Base-by-base conservation (phyloP, 30 jellyfish, hydroid and myxozoan genomes). In the Pseudorhiza aurosa region DNA sequence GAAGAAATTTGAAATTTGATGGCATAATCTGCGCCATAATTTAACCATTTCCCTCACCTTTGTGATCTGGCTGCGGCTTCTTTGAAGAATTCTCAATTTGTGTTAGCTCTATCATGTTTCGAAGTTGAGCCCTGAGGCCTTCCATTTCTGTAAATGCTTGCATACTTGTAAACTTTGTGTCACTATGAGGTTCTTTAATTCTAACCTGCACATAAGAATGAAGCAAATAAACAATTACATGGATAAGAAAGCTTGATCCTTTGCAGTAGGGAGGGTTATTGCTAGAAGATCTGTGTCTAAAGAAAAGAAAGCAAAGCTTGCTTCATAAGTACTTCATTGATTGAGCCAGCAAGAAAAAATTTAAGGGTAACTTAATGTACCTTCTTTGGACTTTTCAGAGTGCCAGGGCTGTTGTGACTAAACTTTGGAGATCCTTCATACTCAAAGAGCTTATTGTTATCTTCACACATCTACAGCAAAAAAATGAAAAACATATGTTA, bases 91-190 rank as follows among this genome's bases (percentile, higher is more conserved):
- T 60, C 32, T 76, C 79, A 58, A 18, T 47, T 29, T 78, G 80
- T 24, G 81, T 49, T 65, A 64, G 27, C 18, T 58, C 83, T 33
- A 80, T 65, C 77, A 84, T 55, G 50, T 62, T 56, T 57, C 68
- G 58, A 18, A 85, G 96, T 44, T 85, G 96, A 10, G 83, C n/a
- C 21, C 96, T 58, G 27, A 85, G 69, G 58, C 77, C 77, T 53
- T 85, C 96, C 65, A 85, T 68, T 40, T 85, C 90, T 33, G 78
- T 50, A 2, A 85, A 62, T 10, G 79, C 55, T 49, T 46, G 77
- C 8, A 31, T 63, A 24, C 27, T 40, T 59, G 68, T 24, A 11
- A 72, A 21, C 14, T 56, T 45, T 12, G 46, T 10, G 28, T 65
- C 72, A 42, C 63, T 47, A 40, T 37, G 15, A 1, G 89, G 81